Base-by-base conservation (phyloP, 2,113 vertebrate genomes). In the Bos indicus region DNA sequence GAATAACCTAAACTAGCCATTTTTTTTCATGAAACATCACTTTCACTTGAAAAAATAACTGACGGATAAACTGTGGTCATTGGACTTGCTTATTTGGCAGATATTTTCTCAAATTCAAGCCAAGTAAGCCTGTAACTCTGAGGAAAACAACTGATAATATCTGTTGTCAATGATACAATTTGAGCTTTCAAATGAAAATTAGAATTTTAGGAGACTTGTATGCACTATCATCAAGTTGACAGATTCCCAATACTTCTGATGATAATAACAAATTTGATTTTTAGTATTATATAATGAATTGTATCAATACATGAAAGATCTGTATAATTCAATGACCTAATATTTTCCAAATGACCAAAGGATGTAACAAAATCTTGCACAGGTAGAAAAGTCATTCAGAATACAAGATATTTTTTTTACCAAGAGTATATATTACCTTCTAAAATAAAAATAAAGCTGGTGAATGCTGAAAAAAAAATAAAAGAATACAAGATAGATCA, bases 151-250 rank as follows among this genome's bases (percentile, higher is more conserved):
- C 14, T 4, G 36, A 90, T 28, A 57, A 16, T 23, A 46, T 88
- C 86, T 90, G 33, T 78, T 62, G 46, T 80, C n/a, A 67, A 36
- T 77, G 71, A 77, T 78, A 96, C 74, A 48, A 54, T 77, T 62
- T 77, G 48, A 97, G 28, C 33, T 94, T 90, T 94, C 74, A 86
- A 67, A 86, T 78, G 71, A 94, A 94, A 91, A 83, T 83, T 33
- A 78, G 84, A 54, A 93, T 83, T 82, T 93, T 54, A 87, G 86
- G 40, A 93, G 90, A 92, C 11, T 36, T 83, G 17, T 48, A 30
- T 28, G 30, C 7, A 33, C 28, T 87, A 43, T 64, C 46, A 78
- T 78, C 81, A 87, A 19, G 43, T 48, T 96, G 71, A 92, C 21
- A 87, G 28, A 90, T 48, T 77, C 43, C 54, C 43, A 84, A 60